These are phyloP conservation scores for Amazonetta brasiliensis DNA, from an alignment of 2,797 vertebrate species.

Conservation along the genomic window DNA sequence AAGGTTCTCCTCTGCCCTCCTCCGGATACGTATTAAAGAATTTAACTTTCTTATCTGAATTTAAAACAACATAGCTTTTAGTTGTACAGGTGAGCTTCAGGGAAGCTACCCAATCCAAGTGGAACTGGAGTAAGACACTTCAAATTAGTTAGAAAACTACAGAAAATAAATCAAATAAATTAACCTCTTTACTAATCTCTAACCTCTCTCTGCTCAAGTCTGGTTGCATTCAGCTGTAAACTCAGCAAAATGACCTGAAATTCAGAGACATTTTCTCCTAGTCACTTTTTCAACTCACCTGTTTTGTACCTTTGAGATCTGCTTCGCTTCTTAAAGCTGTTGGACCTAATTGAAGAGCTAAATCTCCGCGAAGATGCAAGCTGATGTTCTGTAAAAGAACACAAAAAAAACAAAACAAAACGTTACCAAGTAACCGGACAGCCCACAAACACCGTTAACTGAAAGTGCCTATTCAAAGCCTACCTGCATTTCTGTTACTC, in stretches of 20 bases:
- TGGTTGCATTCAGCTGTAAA: background rate
- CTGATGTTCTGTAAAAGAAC: conserved; percentile 75
- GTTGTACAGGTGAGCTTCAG: background rate
- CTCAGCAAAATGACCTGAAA: background rate
- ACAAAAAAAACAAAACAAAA: background rate
- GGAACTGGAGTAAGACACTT: background rate
- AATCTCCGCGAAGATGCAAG: conserved; percentile 57
- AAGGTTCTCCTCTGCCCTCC: background rate
- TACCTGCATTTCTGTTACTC: conserved; percentile 86
- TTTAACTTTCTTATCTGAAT: background rate
- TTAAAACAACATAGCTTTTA: background rate
- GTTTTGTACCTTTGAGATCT: conserved; percentile 67
- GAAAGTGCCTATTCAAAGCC: background rate
- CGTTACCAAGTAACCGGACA: background rate
- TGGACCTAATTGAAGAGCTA: conserved; percentile 1
- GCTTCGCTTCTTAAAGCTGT: conserved; percentile 67
- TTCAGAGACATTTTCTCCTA: background rate
- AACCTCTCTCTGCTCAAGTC: background rate
- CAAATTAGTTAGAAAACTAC: background rate
- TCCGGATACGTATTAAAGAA: background rate
- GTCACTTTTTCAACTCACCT: conserved; percentile 69
- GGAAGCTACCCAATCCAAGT: background rate
- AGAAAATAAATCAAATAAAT: background rate
- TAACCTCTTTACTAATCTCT: background rate
- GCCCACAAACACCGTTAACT: background rate